Evolutionary conservation across 92 coral and sea anemone species (phyloP).

Genomic region (Desmophyllum pertusum): DNA sequence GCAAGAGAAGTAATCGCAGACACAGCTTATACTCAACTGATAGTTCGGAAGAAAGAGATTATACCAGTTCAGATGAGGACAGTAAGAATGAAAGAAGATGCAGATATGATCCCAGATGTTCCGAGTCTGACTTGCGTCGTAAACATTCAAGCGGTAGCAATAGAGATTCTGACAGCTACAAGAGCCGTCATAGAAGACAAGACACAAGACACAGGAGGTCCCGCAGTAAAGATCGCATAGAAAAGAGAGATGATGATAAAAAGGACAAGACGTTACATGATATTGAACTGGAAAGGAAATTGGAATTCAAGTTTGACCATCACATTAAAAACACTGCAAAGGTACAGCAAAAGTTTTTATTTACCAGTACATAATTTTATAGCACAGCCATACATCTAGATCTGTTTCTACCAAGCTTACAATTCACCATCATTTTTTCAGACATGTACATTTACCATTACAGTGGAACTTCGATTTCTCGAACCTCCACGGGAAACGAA

Average conservation of each 20-base stretch:
- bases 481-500: too few species aligned
- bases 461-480: too few species aligned
- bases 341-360: conserved; percentile 67
- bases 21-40: conserved; percentile 19
- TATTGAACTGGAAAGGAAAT: conserved; percentile 90
- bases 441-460: too few species aligned
- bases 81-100: conserved; percentile 12
- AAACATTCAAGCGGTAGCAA: conserved; percentile 22
- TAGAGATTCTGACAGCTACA: conserved; percentile 40
- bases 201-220: too few species aligned
- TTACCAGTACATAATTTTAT: too few species aligned
- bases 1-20: conserved; percentile 21
- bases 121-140: conserved; percentile 1
- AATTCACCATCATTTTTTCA: too few species aligned
- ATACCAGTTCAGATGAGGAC: conserved; percentile 38
- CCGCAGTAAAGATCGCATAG: conserved; percentile 13
- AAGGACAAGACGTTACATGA: conserved; percentile 50
- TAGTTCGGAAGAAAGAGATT: conserved; percentile 33
- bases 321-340: conserved; percentile 70
- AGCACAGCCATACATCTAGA: too few species aligned
- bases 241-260: conserved; percentile 27
- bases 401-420: too few species aligned
- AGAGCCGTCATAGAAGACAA: conserved; percentile 6
- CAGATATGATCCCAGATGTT: conserved; percentile 36
- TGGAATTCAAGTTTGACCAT: conserved; percentile 86